Evolutionary conservation across 2,113 vertebrate genomes (phyloP).

Genomic region (Salminus brasiliensis): DNA sequence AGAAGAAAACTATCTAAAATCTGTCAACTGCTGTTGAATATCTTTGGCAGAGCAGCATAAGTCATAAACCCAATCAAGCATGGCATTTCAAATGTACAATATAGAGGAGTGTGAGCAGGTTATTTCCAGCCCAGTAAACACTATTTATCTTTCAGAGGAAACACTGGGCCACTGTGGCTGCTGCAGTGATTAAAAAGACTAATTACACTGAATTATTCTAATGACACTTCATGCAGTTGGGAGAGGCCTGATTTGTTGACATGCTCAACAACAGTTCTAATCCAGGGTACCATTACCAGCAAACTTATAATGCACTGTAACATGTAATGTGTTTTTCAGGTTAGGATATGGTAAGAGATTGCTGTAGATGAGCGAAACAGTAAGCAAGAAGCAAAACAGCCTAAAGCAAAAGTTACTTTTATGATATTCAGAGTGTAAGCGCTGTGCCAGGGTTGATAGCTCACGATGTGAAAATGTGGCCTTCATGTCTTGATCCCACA

Average conservation of each 20-base stretch:
- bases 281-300: conserved; percentile 30
- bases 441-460: not conserved
- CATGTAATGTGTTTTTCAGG: conserved; percentile 17
- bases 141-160: conserved; percentile 46
- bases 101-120: conserved; percentile 5
- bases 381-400: conserved; percentile 16
- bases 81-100: conserved; percentile 38
- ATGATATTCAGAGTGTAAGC: not conserved
- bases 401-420: conserved; percentile 10
- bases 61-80: conserved; percentile 32
- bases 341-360: conserved; percentile 23
- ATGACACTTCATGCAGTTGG: conserved; percentile 38
- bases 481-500: conserved; percentile 1
- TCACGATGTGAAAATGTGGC: not conserved
- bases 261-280: conserved; percentile 42
- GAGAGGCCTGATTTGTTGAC: conserved; percentile 53
- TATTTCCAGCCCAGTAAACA: conserved; percentile 47
- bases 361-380: not conserved
- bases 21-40: conserved; percentile 15
- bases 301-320: conserved; percentile 25
- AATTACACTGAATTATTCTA: conserved; percentile 58
- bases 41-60: conserved; percentile 9
- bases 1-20: conserved; percentile 15
- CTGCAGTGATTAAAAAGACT: conserved; percentile 52
- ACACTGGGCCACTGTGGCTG: conserved; percentile 39